These are phyloP conservation scores for Athetis lepigone DNA, from an alignment of 2,888 invertebrate genomes.

Conservation along the genomic window DNA sequence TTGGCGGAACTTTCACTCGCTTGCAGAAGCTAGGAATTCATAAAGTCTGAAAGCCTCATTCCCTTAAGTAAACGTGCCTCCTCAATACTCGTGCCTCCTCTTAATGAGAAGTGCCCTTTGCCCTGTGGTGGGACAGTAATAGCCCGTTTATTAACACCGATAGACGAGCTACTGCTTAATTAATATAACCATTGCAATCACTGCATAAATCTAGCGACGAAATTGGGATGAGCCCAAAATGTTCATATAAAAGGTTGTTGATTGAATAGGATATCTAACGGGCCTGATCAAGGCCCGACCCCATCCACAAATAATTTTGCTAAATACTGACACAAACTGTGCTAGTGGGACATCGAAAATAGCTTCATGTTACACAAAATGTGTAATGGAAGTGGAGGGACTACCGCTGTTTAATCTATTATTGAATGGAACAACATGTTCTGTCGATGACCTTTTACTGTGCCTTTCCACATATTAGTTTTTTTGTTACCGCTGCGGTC, in stretches of 20 bases:
- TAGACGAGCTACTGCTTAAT: neutral
- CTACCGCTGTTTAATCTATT: slow-evolving; percentile 43
- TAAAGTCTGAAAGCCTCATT: too few relatives aligned
- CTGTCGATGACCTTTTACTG: slow-evolving; percentile 31
- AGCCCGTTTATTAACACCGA: too few relatives aligned
- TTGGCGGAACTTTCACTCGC: too few relatives aligned
- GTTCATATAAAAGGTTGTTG: slow-evolving; percentile 55
- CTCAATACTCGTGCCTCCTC: too few relatives aligned
- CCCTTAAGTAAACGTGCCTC: too few relatives aligned
- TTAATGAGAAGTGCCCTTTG: too few relatives aligned
- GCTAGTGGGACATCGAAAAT: slow-evolving; percentile 60
- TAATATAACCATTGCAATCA: slow-evolving; percentile 1
- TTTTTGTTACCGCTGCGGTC: slow-evolving; percentile 10
- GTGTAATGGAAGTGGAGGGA: slow-evolving; percentile 38
- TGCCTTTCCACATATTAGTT: slow-evolving; percentile 1
- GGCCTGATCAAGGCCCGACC: slow-evolving; percentile 63
- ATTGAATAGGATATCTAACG: slow-evolving; percentile 65
- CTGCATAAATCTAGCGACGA: slow-evolving; percentile 7
- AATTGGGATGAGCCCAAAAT: slow-evolving; percentile 30
- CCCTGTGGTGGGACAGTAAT: too few relatives aligned
- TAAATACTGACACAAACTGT: slow-evolving; percentile 53
- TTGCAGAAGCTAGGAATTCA: too few relatives aligned
- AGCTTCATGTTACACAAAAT: slow-evolving; percentile 44
- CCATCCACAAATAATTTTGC: slow-evolving; percentile 65
- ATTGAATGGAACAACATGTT: slow-evolving; percentile 39